Conservation (phyloP, 2,888 invertebrate genomes). For the Phengaris alcon region DNA sequence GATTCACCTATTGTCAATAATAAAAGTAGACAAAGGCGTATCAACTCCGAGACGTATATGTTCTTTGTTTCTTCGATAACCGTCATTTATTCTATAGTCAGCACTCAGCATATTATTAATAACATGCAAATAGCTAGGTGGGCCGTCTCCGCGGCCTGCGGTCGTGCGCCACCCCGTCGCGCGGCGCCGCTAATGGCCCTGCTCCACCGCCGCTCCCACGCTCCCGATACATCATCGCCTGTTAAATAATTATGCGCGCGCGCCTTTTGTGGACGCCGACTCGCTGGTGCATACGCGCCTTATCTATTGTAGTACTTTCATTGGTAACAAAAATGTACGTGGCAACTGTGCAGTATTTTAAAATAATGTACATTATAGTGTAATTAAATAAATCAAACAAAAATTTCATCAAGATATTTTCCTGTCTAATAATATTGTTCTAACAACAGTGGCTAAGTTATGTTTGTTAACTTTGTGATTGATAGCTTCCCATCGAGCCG, state of each 20-base stretch:
- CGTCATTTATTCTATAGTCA: background rate
- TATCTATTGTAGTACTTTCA: background rate
- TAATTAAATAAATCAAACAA: too few species aligned
- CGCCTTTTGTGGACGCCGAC: slow-evolving; percentile 22
- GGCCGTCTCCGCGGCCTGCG: background rate
- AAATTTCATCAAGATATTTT: background rate
- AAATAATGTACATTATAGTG: too few species aligned
- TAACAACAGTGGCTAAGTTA: background rate
- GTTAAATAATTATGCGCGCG: slow-evolving; percentile 23
- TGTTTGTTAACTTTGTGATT: background rate
- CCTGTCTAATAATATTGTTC: background rate
- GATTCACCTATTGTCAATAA: background rate
- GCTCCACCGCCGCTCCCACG: slow-evolving; percentile 25
- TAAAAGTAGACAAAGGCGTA: background rate
- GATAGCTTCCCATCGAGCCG: background rate
- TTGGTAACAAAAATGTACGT: too few species aligned
- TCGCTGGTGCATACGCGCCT: slow-evolving; percentile 6
- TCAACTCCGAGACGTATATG: background rate
- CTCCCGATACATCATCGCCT: slow-evolving; percentile 28
- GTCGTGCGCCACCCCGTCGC: slow-evolving; percentile 30
- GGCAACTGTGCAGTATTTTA: too few species aligned
- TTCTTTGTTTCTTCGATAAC: background rate
- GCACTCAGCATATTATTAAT: background rate
- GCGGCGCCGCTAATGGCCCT: slow-evolving; percentile 30
- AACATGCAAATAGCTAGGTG: slow-evolving; percentile 19